Conservation (phyloP, 2,113 vertebrate genomes). For the Neoarius graeffei region DNA sequence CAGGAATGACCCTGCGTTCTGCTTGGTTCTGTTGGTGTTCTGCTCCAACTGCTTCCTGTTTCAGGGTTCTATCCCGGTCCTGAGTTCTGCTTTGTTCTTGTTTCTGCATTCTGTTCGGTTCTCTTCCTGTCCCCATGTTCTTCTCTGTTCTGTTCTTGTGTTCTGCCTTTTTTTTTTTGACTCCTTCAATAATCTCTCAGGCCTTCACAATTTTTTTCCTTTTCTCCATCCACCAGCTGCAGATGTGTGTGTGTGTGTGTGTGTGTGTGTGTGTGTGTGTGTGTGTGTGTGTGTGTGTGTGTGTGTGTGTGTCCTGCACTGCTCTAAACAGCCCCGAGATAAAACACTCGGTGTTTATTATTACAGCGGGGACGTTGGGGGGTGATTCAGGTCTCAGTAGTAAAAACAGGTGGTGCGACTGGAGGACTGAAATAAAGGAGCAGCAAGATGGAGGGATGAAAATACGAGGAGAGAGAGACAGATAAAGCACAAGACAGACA, state of each 20-base stretch:
- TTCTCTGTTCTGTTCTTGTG: background rate
- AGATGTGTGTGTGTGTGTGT: slow-evolving; percentile 59
- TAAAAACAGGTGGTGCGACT: slow-evolving; percentile 43
- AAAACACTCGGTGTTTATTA: slow-evolving; percentile 88
- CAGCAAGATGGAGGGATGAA: background rate
- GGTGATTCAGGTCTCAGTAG: slow-evolving; percentile 31
- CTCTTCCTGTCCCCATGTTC: no score
- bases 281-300: slow-evolving; percentile 49
- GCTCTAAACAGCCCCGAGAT: slow-evolving; percentile 81
- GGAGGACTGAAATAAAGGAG: slow-evolving; percentile 42
- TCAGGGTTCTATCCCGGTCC: background rate
- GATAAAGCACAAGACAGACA: slow-evolving; percentile 55
- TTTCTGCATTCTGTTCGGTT: background rate
- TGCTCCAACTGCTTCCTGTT: no score
- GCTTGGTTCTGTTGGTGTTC: background rate
- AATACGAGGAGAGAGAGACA: background rate
- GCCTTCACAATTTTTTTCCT: slow-evolving; percentile 1
- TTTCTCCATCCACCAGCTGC: slow-evolving; percentile 61
- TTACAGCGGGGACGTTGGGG: slow-evolving; percentile 73
- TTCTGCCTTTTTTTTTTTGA: background rate
- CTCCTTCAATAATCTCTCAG: slow-evolving; percentile 55
- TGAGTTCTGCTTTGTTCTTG: background rate
- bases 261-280: slow-evolving; percentile 48
- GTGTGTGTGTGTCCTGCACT: slow-evolving; percentile 17
- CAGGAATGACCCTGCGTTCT: background rate